Percentiles rank a stretch among this genome's conserved stretches.
Conservation (phyloP, 2,113 vertebrate species). For the Indicator indicator region DNA sequence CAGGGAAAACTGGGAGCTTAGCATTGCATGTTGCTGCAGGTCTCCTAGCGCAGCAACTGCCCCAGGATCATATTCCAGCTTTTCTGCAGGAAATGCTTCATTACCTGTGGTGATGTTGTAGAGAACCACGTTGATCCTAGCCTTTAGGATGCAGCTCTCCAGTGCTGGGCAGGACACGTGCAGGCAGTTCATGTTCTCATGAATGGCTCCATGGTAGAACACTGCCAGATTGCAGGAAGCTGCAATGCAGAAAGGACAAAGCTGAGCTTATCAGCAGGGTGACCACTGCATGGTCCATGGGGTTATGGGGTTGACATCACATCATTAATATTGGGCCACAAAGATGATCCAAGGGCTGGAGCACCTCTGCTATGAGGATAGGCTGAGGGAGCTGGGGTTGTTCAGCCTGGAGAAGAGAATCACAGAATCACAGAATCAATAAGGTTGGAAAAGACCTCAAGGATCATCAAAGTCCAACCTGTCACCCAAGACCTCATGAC, state of each 20-base stretch:
- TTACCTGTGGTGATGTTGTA: conserved; percentile 92
- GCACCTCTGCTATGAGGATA: no score
- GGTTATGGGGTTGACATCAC: background rate
- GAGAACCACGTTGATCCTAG: conserved; percentile 80
- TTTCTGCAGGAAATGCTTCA: background rate
- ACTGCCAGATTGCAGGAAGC: conserved; percentile 93
- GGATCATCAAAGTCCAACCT: no score
- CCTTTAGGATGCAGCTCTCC: conserved; percentile 88
- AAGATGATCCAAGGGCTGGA: no score
- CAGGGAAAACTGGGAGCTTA: no score
- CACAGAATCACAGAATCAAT: no score
- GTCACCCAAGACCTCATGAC: no score
- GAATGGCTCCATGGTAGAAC: conserved; percentile 83
- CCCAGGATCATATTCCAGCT: background rate
- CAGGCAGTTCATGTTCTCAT: conserved; percentile 85
- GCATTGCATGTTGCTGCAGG: no score
- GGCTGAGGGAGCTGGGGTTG: no score
- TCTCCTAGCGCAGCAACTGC: background rate
- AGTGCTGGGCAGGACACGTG: conserved; percentile 88
- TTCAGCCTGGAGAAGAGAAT: no score
- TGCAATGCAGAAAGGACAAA: conserved; percentile 47
- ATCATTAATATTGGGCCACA: background rate
- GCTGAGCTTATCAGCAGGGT: background rate
- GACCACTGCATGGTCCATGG: background rate
- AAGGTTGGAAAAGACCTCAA: no score